Percentiles rank a stretch among this genome's conserved stretches.
phyloP scores from a whole-genome alignment of 2,797 vertebrate genomes.

The Danionella dracula region DNA sequence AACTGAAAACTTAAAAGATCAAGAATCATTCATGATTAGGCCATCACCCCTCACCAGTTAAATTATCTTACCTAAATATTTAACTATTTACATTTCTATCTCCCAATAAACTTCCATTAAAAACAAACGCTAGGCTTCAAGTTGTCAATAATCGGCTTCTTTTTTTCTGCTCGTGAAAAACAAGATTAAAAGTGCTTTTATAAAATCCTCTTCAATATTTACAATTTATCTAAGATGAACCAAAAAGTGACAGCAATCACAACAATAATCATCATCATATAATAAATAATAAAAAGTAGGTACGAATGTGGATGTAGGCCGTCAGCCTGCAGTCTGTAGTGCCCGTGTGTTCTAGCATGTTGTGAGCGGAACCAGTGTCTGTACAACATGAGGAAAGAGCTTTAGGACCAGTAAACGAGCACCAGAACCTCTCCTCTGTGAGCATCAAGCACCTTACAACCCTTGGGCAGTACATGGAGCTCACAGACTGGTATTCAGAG shows the following conservation, averaged over 20 bases:
- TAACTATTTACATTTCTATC: conserved; percentile 79
- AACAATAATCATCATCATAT: conserved; percentile 63
- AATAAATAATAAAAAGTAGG: conserved; percentile 75
- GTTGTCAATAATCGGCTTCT: conserved; percentile 79
- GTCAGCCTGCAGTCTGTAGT: conserved; percentile 58
- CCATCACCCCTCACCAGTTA: conserved; percentile 74
- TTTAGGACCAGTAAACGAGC: conserved; percentile 58
- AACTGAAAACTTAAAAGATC: conserved; percentile 60
- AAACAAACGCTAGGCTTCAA: conserved; percentile 73
- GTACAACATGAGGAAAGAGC: conserved; percentile 73
- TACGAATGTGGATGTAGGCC: conserved; percentile 68
- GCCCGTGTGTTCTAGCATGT: conserved; percentile 57
- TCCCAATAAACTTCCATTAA: conserved; percentile 69
- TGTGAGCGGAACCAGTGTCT: conserved; percentile 73
- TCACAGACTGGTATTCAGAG: not conserved
- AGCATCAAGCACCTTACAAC: conserved; percentile 54
- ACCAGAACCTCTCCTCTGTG: conserved; percentile 44
- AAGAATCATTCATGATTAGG: conserved; percentile 67
- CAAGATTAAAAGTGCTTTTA: conserved; percentile 99
- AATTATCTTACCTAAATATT: conserved; percentile 86
- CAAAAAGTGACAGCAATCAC: conserved; percentile 65
- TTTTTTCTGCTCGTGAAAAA: conserved; percentile 83
- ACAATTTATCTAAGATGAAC: conserved; percentile 80
- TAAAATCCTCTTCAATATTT: conserved; percentile 95
- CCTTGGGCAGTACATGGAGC: conserved; percentile 18